Percentiles rank a stretch among this genome's conserved stretches.
These are phyloP conservation scores for Sebastes dallii DNA, from an alignment of 2,797 vertebrate genomes.

Conservation along the genomic window DNA sequence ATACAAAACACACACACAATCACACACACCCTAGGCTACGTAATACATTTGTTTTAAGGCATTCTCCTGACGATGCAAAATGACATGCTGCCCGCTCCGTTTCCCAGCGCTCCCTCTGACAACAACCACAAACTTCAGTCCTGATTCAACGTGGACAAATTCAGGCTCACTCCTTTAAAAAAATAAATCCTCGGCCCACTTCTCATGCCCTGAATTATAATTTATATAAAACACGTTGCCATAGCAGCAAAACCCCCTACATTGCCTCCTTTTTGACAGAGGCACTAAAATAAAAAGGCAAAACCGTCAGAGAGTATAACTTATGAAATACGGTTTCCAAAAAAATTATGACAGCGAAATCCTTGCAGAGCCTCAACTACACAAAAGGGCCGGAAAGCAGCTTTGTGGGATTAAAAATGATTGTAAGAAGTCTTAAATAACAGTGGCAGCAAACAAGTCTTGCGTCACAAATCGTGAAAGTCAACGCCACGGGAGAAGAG, in stretches of 20 bases:
- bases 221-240: conserved; percentile 69
- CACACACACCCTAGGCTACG: background rate
- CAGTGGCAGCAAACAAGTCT: conserved; percentile 30
- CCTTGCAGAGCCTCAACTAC: conserved; percentile 19
- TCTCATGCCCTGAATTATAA: conserved; percentile 52
- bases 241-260: conserved; percentile 60
- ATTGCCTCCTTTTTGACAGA: conserved; percentile 34
- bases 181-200: background rate
- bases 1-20: conserved; percentile 2
- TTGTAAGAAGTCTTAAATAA: conserved; percentile 58
- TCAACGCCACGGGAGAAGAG: conserved; percentile 20
- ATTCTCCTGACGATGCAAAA: conserved; percentile 49
- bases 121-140: conserved; percentile 27
- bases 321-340: conserved; percentile 25
- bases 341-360: conserved; percentile 38
- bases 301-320: conserved; percentile 41
- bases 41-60: conserved; percentile 47
- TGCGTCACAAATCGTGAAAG: conserved; percentile 43
- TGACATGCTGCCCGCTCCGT: conserved; percentile 36
- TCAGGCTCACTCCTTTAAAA: conserved; percentile 5
- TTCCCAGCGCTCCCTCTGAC: conserved; percentile 6
- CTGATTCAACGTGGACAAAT: conserved; percentile 16
- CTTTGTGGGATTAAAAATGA: conserved; percentile 66
- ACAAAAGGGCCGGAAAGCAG: conserved; percentile 44
- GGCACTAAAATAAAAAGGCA: conserved; percentile 25